Conservation (phyloP, 2,888 invertebrate species). For the Lepidochrysops patricia region DNA sequence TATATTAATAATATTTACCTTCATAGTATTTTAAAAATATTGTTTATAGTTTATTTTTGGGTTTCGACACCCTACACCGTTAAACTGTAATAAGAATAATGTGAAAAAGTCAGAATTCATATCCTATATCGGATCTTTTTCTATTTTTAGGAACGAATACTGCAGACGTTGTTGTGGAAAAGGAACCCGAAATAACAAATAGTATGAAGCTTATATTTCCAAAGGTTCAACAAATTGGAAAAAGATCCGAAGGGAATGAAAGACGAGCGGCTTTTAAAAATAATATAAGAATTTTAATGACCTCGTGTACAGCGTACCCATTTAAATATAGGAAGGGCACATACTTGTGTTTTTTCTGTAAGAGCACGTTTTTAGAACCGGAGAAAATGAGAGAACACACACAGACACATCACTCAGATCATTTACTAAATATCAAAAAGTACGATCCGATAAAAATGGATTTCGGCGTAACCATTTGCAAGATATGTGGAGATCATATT, state of each 20-base stretch:
- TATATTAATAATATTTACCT: no score
- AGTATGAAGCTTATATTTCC: slow-evolving; percentile 12
- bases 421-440: slow-evolving; percentile 47
- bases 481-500: slow-evolving; percentile 43
- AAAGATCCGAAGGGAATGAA: slow-evolving; percentile 36
- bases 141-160: slow-evolving; percentile 68
- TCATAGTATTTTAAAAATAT: no score
- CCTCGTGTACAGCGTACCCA: slow-evolving; percentile 57
- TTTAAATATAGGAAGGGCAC: slow-evolving; percentile 63
- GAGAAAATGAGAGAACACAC: slow-evolving; percentile 57
- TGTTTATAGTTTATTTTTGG: no score
- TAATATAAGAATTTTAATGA: slow-evolving; percentile 52
- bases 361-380: slow-evolving; percentile 53
- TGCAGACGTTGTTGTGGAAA: slow-evolving; percentile 45
- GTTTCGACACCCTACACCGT: no score
- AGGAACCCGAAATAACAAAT: slow-evolving; percentile 18
- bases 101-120: slow-evolving; percentile 24
- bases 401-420: slow-evolving; percentile 38
- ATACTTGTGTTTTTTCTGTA: slow-evolving; percentile 61
- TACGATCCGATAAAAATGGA: slow-evolving; percentile 66
- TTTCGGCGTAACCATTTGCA: slow-evolving; percentile 47
- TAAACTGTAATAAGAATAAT: not conserved
- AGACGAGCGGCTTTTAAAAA: slow-evolving; percentile 52
- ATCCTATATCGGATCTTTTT: slow-evolving; percentile 60
- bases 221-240: slow-evolving; percentile 18